A percentile compares a stretch with the other conserved stretches of the same genome.
Evolutionary conservation across 1,140 invertebrate species (phyloP).

Genomic region (Ceratitis capitata): DNA sequence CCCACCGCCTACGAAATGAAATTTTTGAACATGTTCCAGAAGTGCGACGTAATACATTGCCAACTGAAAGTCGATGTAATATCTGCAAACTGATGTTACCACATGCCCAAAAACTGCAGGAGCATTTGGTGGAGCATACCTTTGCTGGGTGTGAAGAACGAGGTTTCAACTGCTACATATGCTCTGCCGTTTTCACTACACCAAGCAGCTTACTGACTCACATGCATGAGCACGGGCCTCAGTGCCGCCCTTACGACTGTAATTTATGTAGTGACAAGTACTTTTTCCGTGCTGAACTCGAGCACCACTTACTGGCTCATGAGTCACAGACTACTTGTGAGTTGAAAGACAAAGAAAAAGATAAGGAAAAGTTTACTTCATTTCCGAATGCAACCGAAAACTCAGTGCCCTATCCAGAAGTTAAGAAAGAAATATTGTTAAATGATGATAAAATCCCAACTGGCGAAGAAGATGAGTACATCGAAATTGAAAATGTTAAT

Average conservation of each 20-base stretch:
- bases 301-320: slow-evolving; percentile 76
- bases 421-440: slow-evolving; percentile 36
- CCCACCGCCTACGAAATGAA: slow-evolving; percentile 13
- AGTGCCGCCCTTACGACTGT: slow-evolving; percentile 85
- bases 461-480: slow-evolving; percentile 63
- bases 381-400: background rate
- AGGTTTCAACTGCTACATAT: slow-evolving; percentile 88
- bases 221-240: slow-evolving; percentile 82
- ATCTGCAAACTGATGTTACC: slow-evolving; percentile 62
- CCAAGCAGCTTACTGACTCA: slow-evolving; percentile 83
- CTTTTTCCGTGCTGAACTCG: slow-evolving; percentile 90
- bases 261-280: slow-evolving; percentile 83
- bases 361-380: background rate
- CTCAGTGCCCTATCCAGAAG: background rate
- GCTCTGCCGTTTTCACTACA: slow-evolving; percentile 86
- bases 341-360: background rate
- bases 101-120: slow-evolving; percentile 76
- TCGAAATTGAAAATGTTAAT: slow-evolving; percentile 62
- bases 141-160: slow-evolving; percentile 82
- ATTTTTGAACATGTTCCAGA: slow-evolving; percentile 41
- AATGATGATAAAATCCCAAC: slow-evolving; percentile 38
- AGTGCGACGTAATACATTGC: background rate
- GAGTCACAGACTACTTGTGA: slow-evolving; percentile 44
- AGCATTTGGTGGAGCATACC: slow-evolving; percentile 92
- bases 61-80: slow-evolving; percentile 59